These are phyloP conservation scores for Pristionchus arcanus DNA, from an alignment of 2,888 invertebrate species.

Conservation along the genomic window DNA sequence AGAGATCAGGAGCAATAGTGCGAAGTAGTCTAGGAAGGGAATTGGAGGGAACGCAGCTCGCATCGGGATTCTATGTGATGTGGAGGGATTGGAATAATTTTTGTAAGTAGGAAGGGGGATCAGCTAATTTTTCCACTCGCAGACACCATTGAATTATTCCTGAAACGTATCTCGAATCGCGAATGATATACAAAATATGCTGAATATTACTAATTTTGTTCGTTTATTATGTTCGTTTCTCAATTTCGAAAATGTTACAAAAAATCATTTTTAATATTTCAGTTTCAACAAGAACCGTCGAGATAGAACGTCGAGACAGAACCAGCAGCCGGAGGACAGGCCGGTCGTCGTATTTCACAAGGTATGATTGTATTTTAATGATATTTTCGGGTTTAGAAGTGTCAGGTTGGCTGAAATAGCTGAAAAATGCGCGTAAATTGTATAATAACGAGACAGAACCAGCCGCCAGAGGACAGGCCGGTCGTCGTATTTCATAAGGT, in stretches of 20 bases:
- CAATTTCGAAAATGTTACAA: no score
- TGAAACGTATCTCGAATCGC: not conserved
- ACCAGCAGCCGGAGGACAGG: constrained; percentile 59
- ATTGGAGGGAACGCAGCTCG: not conserved
- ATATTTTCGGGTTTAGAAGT: not conserved
- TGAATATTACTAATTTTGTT: no score
- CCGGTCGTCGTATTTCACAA: constrained; percentile 79
- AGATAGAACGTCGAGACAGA: constrained; percentile 53
- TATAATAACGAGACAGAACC: not conserved
- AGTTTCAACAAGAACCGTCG: constrained; percentile 66
- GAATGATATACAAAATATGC: not conserved
- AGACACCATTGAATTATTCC: not conserved
- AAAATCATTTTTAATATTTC: not conserved
- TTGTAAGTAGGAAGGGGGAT: not conserved
- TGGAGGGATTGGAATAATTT: not conserved
- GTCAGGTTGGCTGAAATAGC: no score
- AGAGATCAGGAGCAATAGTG: not conserved
- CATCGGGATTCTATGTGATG: not conserved
- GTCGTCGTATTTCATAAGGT: constrained; percentile 78
- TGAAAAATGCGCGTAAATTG: no score
- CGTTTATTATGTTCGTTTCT: no score
- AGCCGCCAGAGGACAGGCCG: constrained; percentile 65
- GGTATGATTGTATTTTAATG: constrained; percentile 46
- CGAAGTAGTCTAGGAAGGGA: not conserved
- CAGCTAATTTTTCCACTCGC: not conserved